Evolutionary conservation across 2,113 vertebrate species (phyloP).

Genomic region (Sphaerodactylus townsendi): DNA sequence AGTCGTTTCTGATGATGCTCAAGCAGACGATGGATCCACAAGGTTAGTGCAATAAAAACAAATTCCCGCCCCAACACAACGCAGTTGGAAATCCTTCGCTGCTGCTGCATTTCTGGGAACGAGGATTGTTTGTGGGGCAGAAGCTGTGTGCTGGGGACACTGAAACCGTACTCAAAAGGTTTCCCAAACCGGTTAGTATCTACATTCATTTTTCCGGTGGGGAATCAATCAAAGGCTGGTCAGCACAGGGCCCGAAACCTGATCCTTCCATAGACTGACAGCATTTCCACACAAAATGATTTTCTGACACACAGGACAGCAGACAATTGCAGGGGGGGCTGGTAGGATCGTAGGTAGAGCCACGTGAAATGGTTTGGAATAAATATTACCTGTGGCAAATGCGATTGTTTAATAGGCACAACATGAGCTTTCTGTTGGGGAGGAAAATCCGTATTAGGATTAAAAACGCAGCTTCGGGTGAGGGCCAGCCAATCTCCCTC

Average conservation of each 20-base stretch:
- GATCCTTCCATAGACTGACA: neutral
- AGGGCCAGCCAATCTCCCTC: neutral
- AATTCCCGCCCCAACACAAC: no score
- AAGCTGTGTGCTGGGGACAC: no score
- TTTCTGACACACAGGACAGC: constrained; percentile 23
- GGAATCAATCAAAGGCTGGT: no score
- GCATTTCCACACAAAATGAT: neutral
- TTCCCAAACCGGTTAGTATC: no score
- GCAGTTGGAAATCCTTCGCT: no score
- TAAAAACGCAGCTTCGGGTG: constrained; percentile 16
- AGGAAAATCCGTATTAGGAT: accelerated
- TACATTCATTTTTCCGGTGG: no score
- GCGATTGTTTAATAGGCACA: constrained; percentile 30
- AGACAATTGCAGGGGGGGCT: constrained; percentile 2
- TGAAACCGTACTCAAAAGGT: no score
- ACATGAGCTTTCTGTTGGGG: constrained; percentile 28
- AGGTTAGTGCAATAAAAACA: no score
- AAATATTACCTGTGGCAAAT: constrained; percentile 47
- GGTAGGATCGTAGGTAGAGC: constrained; percentile 27
- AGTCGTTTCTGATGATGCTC: no score
- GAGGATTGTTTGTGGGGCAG: no score
- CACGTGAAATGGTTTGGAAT: constrained; percentile 38
- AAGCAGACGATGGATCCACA: no score
- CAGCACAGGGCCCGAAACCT: neutral
- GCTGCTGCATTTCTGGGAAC: no score